Evolutionary conservation across 2,113 vertebrate species (phyloP).

Genomic region (Climacteris rufus): DNA sequence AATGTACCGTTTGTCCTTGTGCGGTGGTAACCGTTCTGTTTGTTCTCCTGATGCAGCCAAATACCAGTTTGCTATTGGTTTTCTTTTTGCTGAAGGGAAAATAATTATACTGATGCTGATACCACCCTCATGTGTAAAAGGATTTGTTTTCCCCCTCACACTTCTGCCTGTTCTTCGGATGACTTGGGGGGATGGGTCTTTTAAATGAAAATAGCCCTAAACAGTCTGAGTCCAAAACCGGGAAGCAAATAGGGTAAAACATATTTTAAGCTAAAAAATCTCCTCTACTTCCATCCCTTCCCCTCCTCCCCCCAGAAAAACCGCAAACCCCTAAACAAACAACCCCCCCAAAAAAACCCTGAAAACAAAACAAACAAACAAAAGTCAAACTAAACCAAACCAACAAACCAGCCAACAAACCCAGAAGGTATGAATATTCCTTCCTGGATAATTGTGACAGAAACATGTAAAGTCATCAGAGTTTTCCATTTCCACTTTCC

Average conservation of each 20-base stretch:
- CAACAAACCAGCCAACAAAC: neutral
- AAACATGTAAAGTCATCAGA: neutral
- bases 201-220: neutral
- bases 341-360: neutral
- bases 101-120: neutral
- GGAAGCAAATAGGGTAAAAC: neutral
- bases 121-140: neutral
- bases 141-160: neutral
- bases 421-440: neutral
- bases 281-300: neutral
- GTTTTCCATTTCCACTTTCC: neutral
- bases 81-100: neutral
- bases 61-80: neutral
- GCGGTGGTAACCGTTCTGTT: neutral
- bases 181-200: neutral
- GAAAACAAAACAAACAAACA: neutral
- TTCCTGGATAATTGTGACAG: neutral
- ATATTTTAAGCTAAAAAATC: neutral
- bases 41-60: neutral
- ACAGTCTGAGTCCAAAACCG: neutral
- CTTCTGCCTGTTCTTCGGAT: neutral
- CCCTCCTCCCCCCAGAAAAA: neutral
- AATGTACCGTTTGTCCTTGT: accelerated
- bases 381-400: too few relatives aligned
- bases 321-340: neutral